Conservation (phyloP, 64 coral and sea anemone species). For the Astreopora myriophthalma region DNA sequence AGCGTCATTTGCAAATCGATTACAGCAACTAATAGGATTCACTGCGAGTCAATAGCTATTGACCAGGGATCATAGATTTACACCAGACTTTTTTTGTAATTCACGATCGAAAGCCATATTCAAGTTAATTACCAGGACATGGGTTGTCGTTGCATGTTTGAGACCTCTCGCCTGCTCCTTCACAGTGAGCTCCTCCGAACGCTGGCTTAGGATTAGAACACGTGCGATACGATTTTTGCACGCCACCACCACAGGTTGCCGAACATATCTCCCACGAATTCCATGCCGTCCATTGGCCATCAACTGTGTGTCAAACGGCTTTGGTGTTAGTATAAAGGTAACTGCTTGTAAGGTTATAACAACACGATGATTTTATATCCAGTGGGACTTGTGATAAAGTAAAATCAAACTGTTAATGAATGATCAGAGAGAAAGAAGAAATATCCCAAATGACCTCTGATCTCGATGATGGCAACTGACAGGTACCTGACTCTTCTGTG, state of each 20-base stretch:
- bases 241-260: slow-evolving; percentile 16
- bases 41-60: not conserved
- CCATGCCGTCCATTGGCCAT: slow-evolving; percentile 43
- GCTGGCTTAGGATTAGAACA: slow-evolving; percentile 17
- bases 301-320: not conserved
- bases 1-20: too few relatives aligned
- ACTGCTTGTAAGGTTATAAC: not conserved
- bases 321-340: not conserved
- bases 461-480: too few relatives aligned
- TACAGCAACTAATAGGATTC: too few relatives aligned
- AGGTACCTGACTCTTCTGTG: too few relatives aligned
- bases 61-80: not conserved
- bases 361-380: not conserved
- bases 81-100: not conserved
- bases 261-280: slow-evolving; percentile 2
- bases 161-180: not conserved
- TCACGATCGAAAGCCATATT: not conserved
- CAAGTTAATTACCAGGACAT: slow-evolving; percentile 30
- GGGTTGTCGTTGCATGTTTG: not conserved
- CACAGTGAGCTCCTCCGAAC: slow-evolving; percentile 21
- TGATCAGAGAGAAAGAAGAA: too few relatives aligned
- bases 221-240: not conserved
- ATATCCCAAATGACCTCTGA: too few relatives aligned
- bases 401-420: too few relatives aligned
- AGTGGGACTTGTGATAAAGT: too few relatives aligned